Base-by-base conservation (phyloP, 2,797 vertebrate species). In the Channallabes apus region DNA sequence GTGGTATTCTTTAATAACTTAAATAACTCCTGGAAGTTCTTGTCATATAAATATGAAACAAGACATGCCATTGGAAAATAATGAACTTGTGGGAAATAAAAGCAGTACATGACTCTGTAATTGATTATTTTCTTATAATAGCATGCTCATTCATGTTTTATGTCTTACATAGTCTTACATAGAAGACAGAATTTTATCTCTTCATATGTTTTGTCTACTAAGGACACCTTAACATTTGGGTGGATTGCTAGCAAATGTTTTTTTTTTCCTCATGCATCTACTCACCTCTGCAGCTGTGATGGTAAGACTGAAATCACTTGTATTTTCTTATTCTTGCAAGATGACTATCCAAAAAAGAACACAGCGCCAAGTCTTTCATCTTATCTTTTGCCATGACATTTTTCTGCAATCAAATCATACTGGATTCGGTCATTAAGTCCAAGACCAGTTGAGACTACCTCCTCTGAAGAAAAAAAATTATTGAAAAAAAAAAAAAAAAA, bases 321-420 rank as follows among this genome's bases (percentile, higher is more conserved):
- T 6, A 29, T 80, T 81, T 62, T 72, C 27, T 58, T 81, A 20
- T 75, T 62, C 58, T 35, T 46, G 27, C 84, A 77, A 61, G 54
- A 82, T 77, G 51, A 65, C n/a, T 20, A 54, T 78, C 80, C 32
- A 46, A 71, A 76, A 41, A 68, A 32, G 64, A 77, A 46, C 72
- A 68, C 24, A 8, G 14, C 61, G 38, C 54, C 32, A 29, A 67
- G 32, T 27, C 80, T 82, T 77, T 78, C 35, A 35, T 35, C 38
- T 71, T 51, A 79, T 76, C 67, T 77, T 82, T 61, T 9, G 11
- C 38, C 38, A 54, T 83, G 56, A 62, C n/a, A 78, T 72, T 59
- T 67, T 68, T 67, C 54, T 75, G 20, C 35, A 73, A 20, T 75
- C 20, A 35, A 67, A 67, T 58, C 80, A 20, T 76, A 41, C 41